A percentile compares a stretch with the other conserved stretches of the same genome.
phyloP scores from a whole-genome alignment of 2,797 vertebrate genomes.

The Diplodus sargus region DNA sequence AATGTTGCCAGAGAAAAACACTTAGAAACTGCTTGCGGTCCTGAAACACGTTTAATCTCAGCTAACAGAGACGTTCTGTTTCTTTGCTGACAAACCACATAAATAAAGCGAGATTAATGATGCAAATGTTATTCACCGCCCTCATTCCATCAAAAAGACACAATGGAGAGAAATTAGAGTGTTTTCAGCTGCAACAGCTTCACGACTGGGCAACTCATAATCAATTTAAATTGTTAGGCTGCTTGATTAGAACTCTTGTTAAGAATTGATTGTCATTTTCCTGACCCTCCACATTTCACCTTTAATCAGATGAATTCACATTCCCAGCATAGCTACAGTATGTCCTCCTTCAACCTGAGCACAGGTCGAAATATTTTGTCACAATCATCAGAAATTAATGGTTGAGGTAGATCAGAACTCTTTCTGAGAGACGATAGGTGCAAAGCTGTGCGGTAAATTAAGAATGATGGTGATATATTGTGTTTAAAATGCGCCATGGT shows the following conservation, averaged over 20 bases:
- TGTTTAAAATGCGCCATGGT: not conserved
- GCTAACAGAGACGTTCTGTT: too few species aligned
- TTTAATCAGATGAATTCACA: not conserved
- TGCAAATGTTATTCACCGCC: too few species aligned
- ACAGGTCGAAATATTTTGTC: not conserved
- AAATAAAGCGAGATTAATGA: too few species aligned
- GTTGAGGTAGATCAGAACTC: not conserved
- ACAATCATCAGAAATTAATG: not conserved
- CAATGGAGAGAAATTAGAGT: not conserved
- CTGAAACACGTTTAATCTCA: too few species aligned
- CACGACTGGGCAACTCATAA: not conserved
- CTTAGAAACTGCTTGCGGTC: too few species aligned
- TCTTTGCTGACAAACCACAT: too few species aligned
- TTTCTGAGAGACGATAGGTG: not conserved
- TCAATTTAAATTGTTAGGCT: not conserved
- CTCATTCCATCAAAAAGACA: too few species aligned
- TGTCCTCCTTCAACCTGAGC: not conserved
- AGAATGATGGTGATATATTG: too few species aligned
- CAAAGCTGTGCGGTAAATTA: too few species aligned
- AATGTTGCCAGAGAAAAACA: too few species aligned
- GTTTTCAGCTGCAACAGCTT: not conserved
- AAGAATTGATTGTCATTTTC: conserved; percentile 7
- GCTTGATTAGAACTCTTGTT: conserved; percentile 12
- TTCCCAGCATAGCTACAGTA: not conserved
- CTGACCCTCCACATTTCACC: not conserved